These are phyloP conservation scores for Acanthacorydalis orientalis DNA, from an alignment of 2,888 invertebrate species.

Conservation along the genomic window DNA sequence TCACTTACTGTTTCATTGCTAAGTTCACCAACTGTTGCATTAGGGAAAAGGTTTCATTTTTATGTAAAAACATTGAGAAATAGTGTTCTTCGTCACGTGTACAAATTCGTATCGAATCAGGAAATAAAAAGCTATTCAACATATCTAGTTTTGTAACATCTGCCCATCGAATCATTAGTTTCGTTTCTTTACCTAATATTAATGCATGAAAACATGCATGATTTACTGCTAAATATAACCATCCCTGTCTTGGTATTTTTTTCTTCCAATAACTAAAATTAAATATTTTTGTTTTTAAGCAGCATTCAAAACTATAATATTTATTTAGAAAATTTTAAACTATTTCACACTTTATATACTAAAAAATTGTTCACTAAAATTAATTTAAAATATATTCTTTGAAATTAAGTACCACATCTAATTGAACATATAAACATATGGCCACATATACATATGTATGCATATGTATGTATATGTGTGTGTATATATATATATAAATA, in stretches of 20 bases:
- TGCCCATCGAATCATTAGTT: slow-evolving; percentile 76
- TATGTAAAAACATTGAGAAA: slow-evolving; percentile 82
- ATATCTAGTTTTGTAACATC: slow-evolving; percentile 70
- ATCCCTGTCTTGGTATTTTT: slow-evolving; percentile 86
- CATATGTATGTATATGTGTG: too few species aligned
- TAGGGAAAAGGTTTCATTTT: slow-evolving; percentile 74
- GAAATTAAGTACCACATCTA: too few species aligned
- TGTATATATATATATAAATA: too few species aligned
- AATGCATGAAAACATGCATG: slow-evolving; percentile 93
- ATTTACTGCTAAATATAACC: slow-evolving; percentile 92
- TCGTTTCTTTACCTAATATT: slow-evolving; percentile 80
- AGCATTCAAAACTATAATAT: too few species aligned
- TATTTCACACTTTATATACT: too few species aligned
- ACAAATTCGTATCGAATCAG: slow-evolving; percentile 72
- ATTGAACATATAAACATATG: too few species aligned
- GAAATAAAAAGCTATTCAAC: slow-evolving; percentile 59
- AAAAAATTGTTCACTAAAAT: too few species aligned
- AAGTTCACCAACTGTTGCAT: slow-evolving; percentile 94
- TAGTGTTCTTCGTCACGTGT: slow-evolving; percentile 76
- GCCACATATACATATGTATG: too few species aligned
- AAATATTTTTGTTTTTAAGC: too few species aligned
- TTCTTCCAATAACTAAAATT: slow-evolving; percentile 77
- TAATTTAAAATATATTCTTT: too few species aligned
- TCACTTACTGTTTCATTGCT: slow-evolving; percentile 69
- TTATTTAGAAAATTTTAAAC: too few species aligned